These are phyloP conservation scores for Drosophila tani DNA, from an alignment of 1,140 invertebrate species.

Conservation along the genomic window DNA sequence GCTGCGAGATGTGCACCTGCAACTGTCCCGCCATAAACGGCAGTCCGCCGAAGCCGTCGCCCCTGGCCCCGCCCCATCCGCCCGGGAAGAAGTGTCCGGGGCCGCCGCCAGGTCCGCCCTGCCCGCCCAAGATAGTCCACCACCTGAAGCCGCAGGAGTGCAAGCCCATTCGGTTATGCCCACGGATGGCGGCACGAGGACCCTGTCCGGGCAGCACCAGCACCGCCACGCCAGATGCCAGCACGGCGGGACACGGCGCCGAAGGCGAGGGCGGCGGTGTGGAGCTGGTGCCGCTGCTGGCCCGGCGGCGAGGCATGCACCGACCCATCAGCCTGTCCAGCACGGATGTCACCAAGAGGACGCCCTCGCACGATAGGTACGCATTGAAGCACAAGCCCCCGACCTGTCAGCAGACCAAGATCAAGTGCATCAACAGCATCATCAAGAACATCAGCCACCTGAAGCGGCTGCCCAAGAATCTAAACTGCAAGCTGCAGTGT, in stretches of 20 bases:
- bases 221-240: constrained; percentile 53
- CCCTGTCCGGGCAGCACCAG: constrained; percentile 58
- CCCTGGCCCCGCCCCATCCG: constrained; percentile 13
- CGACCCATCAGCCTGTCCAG: constrained; percentile 85
- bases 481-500: constrained; percentile 70
- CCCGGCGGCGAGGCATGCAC: constrained; percentile 85
- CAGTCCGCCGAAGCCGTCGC: constrained; percentile 39
- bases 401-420: constrained; percentile 57
- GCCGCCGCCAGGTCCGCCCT: constrained; percentile 21
- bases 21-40: constrained; percentile 63
- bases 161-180: constrained; percentile 61
- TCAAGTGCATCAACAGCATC: constrained; percentile 74
- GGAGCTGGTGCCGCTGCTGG: constrained; percentile 88
- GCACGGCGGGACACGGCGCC: constrained; percentile 20
- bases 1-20: constrained; percentile 79
- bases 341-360: constrained; percentile 87
- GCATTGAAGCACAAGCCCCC: constrained; percentile 76
- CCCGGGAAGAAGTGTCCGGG: constrained; percentile 32
- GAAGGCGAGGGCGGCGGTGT: constrained; percentile 86
- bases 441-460: constrained; percentile 75
- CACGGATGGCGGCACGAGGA: constrained; percentile 48
- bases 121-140: constrained; percentile 33
- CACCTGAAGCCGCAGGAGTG: constrained; percentile 62
- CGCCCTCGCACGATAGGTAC: constrained; percentile 84
- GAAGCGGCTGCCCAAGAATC: constrained; percentile 70